Conservation (phyloP, 2,888 invertebrate species). For the Agrilus biguttatus region DNA sequence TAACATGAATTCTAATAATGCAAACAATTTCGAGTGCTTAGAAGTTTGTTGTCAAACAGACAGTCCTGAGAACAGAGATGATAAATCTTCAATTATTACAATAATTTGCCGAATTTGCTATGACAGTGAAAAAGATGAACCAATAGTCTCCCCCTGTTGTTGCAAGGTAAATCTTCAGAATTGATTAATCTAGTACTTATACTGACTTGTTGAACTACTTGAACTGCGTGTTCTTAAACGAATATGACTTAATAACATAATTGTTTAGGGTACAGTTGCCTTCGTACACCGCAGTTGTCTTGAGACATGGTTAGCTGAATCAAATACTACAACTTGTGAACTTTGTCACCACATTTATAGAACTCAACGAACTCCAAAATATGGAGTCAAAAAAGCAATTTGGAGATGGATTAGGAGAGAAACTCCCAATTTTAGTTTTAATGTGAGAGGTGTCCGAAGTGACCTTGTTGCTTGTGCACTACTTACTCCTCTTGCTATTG, state of each 20-base stretch:
- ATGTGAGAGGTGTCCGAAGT: conserved; percentile 27
- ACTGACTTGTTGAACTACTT: too few species aligned
- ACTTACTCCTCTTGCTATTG: conserved; percentile 41
- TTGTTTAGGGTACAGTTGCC: conserved; percentile 52
- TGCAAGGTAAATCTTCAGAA: conserved; percentile 29
- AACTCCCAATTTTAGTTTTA: conserved; percentile 18
- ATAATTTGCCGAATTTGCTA: conserved; percentile 36
- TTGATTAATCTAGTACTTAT: too few species aligned
- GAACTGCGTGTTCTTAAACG: too few species aligned
- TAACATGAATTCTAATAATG: too few species aligned
- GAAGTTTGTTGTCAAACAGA: background rate
- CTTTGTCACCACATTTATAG: conserved; percentile 53
- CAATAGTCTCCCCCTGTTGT: conserved; percentile 34
- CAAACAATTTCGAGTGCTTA: too few species aligned
- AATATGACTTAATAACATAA: conserved; percentile 18
- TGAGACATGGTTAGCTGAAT: conserved; percentile 63
- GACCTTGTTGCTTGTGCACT: conserved; percentile 41
- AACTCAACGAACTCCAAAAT: conserved; percentile 48
- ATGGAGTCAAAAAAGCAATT: conserved; percentile 39
- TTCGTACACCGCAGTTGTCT: conserved; percentile 58
- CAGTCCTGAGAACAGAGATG: conserved; percentile 2
- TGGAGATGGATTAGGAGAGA: conserved; percentile 41
- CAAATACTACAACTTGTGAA: conserved; percentile 56
- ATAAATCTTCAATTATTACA: conserved; percentile 21
- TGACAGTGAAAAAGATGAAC: conserved; percentile 30